Evolutionary conservation across 2,888 invertebrate species (phyloP).

Genomic region (Hyalella azteca): DNA sequence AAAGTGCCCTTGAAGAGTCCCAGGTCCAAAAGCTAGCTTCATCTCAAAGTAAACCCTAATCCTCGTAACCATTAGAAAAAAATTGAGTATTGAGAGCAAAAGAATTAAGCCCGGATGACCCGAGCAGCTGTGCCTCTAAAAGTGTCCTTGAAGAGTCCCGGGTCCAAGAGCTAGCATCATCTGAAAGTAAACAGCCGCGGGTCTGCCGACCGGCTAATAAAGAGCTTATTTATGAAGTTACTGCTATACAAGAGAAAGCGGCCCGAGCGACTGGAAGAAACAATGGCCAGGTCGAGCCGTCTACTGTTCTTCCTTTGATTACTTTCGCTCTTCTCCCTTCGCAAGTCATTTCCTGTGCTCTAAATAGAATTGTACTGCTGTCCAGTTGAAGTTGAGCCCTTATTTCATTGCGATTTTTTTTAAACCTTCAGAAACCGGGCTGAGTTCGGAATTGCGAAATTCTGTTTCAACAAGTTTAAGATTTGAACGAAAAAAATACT

Average conservation of each 20-base stretch:
- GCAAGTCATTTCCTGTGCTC: constrained; percentile 1
- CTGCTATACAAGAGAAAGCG: constrained; percentile 28
- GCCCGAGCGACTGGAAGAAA: constrained; percentile 34
- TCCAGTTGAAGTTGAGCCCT: too few species aligned
- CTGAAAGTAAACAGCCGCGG: constrained; percentile 27
- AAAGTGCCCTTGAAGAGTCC: constrained; percentile 10
- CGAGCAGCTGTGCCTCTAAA: too few species aligned
- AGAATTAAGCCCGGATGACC: too few species aligned
- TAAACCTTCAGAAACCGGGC: too few species aligned
- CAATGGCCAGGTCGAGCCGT: background rate
- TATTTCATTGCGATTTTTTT: too few species aligned
- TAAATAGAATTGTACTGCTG: background rate
- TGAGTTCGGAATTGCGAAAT: too few species aligned
- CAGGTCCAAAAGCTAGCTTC: constrained; percentile 13
- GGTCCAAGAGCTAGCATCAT: constrained; percentile 24
- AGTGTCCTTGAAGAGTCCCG: constrained; percentile 3
- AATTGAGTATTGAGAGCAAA: too few species aligned
- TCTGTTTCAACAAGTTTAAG: too few species aligned
- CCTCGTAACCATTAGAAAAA: too few species aligned
- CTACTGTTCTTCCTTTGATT: constrained; percentile 12
- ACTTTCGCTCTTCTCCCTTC: background rate
- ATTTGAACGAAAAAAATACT: too few species aligned
- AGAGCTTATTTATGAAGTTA: constrained; percentile 33
- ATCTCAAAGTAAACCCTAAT: constrained; percentile 35
- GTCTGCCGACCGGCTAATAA: constrained; percentile 31